Percentiles rank a stretch among this genome's conserved stretches.
These are phyloP conservation scores for Oasisia sp. DNA, from an alignment of 2,888 invertebrate genomes.

Conservation along the genomic window DNA sequence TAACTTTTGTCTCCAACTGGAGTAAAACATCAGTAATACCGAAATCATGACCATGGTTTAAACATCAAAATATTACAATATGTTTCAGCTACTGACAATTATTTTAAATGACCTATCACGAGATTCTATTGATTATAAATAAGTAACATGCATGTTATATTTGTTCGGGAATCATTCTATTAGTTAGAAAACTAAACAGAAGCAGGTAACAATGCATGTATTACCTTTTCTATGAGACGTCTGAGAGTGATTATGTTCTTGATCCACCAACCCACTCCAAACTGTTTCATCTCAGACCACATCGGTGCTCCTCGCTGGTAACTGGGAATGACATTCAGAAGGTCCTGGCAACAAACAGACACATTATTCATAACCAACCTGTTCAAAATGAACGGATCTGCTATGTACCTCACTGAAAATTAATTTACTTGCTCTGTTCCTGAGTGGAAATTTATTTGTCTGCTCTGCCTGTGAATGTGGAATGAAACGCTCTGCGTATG, in stretches of 20 bases:
- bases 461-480: too few relatives aligned
- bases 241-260: slow-evolving; percentile 84
- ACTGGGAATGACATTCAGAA: slow-evolving; percentile 83
- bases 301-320: slow-evolving; percentile 70
- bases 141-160: neutral
- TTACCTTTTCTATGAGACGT: slow-evolving; percentile 84
- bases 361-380: slow-evolving; percentile 64
- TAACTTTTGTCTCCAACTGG: neutral
- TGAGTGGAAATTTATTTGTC: too few relatives aligned
- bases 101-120: neutral
- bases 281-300: slow-evolving; percentile 90
- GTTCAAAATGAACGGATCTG: too few relatives aligned
- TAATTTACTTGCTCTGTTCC: too few relatives aligned
- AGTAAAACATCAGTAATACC: neutral
- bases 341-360: slow-evolving; percentile 69
- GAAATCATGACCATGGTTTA: neutral
- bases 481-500: too few relatives aligned
- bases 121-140: neutral
- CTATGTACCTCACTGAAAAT: too few relatives aligned
- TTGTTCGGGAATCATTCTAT: neutral
- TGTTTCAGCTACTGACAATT: neutral
- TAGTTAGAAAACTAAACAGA: neutral
- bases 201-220: slow-evolving; percentile 4
- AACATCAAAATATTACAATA: neutral
- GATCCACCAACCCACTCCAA: slow-evolving; percentile 97